These are phyloP conservation scores for Porites lobata DNA, from an alignment of 92 coral and sea anemone species.

Conservation along the genomic window DNA sequence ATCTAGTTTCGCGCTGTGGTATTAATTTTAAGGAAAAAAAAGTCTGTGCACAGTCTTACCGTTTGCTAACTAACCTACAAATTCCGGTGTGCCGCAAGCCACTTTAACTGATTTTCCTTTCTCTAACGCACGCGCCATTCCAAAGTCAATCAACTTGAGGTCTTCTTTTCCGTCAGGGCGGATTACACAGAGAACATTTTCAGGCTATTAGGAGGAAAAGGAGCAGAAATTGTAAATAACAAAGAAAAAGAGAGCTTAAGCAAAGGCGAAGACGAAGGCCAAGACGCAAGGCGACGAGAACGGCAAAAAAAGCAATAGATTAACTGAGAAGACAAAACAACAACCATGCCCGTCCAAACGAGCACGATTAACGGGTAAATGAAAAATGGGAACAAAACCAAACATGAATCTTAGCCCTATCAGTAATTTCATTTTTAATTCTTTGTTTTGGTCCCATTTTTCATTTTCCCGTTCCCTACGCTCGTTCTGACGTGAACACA, in stretches of 20 bases:
- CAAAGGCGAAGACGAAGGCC: too few relatives aligned
- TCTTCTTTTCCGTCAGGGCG: conserved; percentile 96
- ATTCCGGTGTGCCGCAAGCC: conserved; percentile 99
- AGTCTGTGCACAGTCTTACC: background rate
- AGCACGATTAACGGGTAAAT: too few relatives aligned
- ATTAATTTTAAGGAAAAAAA: background rate
- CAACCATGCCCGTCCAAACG: too few relatives aligned
- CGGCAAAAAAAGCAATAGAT: background rate
- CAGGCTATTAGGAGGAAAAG: conserved; percentile 69
- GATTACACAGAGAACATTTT: conserved; percentile 96
- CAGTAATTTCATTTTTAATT: too few relatives aligned
- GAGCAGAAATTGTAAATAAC: too few relatives aligned
- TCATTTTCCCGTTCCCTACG: too few relatives aligned
- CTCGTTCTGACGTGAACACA: too few relatives aligned
- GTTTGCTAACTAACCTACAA: conserved; percentile 84
- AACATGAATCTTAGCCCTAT: too few relatives aligned
- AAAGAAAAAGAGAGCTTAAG: too few relatives aligned
- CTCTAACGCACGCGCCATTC: conserved; percentile 94
- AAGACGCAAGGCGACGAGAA: background rate
- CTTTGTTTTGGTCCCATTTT: too few relatives aligned
- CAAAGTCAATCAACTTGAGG: conserved; percentile 96
- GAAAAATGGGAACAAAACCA: too few relatives aligned
- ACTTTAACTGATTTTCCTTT: conserved; percentile 87
- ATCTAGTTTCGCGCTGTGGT: background rate
- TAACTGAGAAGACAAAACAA: too few relatives aligned